These are phyloP conservation scores for Morone chrysops DNA, from an alignment of 2,113 vertebrate genomes.

Conservation along the genomic window DNA sequence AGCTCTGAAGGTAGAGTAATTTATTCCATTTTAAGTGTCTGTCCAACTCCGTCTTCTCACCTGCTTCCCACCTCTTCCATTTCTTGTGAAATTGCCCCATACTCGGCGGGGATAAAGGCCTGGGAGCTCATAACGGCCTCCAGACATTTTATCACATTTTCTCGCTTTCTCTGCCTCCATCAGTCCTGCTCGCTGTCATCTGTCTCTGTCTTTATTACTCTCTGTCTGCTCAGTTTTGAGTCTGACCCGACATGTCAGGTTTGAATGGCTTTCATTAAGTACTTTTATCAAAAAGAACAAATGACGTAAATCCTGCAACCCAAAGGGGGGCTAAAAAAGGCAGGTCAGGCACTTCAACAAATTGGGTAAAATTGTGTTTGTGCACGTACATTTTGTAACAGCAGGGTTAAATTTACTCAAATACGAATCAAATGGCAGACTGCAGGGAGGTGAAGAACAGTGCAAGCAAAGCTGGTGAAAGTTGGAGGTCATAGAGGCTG, in stretches of 20 bases:
- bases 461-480: neutral
- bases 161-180: neutral
- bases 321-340: too few species aligned
- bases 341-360: neutral
- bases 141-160: conserved; percentile 15
- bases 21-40: conserved; percentile 32
- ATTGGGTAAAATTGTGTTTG: neutral
- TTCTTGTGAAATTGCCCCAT: conserved; percentile 29
- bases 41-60: conserved; percentile 2
- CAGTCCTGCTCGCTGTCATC: neutral
- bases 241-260: neutral
- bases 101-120: conserved; percentile 12
- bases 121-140: neutral
- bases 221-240: neutral
- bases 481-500: neutral
- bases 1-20: neutral
- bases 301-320: neutral
- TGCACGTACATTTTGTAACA: neutral
- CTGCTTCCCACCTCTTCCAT: conserved; percentile 19
- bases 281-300: neutral
- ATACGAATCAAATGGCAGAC: neutral
- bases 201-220: conserved; percentile 1
- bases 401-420: neutral
- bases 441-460: neutral
- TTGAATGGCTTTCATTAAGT: neutral